A percentile compares a stretch with the other conserved stretches of the same genome.
These are phyloP conservation scores for Glaucidium brasilianum DNA, from an alignment of 2,113 vertebrate genomes.

Conservation along the genomic window DNA sequence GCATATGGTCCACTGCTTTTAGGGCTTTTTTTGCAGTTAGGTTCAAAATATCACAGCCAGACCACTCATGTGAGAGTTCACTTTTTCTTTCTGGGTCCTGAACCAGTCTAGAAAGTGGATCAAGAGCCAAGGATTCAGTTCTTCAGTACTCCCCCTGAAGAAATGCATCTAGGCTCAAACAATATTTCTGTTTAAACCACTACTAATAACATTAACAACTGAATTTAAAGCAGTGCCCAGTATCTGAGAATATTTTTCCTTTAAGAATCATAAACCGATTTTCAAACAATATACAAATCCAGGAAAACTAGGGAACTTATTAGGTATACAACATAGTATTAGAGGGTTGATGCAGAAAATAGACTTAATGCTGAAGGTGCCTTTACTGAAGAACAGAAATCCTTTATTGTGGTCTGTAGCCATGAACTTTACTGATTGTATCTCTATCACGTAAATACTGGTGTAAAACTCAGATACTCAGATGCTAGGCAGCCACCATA, in stretches of 20 bases:
- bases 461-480: rapidly evolving
- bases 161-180: neutral
- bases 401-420: neutral
- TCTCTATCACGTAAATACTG: neutral
- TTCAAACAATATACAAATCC: neutral
- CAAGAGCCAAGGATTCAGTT: neutral
- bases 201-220: neutral
- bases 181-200: neutral
- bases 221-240: neutral
- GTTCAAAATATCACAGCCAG: neutral
- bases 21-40: neutral
- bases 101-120: neutral
- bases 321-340: neutral
- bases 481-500: neutral
- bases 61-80: neutral
- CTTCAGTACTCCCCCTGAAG: neutral
- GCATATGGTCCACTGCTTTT: neutral
- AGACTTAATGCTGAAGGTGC: neutral
- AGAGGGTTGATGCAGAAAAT: neutral
- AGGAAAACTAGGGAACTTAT: neutral
- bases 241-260: neutral
- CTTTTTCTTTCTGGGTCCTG: neutral
- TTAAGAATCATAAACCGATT: neutral
- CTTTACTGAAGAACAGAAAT: neutral
- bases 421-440: neutral